Base-by-base conservation (phyloP, 2,888 invertebrate species). In the Heteromurus nitidus region DNA sequence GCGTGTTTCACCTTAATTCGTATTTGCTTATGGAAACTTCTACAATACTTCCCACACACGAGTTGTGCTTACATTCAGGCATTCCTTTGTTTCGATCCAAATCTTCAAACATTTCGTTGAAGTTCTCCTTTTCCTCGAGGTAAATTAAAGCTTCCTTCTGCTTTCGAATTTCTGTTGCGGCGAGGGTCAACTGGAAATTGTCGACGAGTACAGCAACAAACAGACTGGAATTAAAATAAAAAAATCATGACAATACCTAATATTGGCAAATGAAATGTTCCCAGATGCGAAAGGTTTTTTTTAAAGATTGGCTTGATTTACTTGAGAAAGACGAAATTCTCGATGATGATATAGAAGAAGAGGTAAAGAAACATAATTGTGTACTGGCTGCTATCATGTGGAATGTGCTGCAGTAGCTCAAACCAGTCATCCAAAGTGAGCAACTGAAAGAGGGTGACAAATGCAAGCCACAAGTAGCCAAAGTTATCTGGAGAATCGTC, bases 401-500 rank as follows among this genome's bases (percentile, higher is more conserved):
- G 36, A 20, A 80, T 36, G 16, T 16, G 13, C 11, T 82, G 72
- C 18, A 84, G 31, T 18, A 82, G 26, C 42, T 80, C 76, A 69
- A 73, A 84, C 84, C 84, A 84, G 30, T 84, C 90, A 86, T 90
- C 90, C 62, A 90, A 87, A 1, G 90, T 90, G 44, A 90, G 88
- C 30, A 90, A 88, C 84, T 90, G 90, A 79, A 90, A 90, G 5
- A 89, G 88, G 1, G 89, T 89, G 26, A 90, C 88, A 87, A 90
- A 87, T n/a, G 90, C 88, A 88, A 89, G 36, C 65, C 85, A 82
- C 7, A 88, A 30, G 28, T 81, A 83, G 2, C 88, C 88, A 69
- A 89, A 89, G 30, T 85, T 80, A 16, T 84, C 74, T 1, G 85
- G 87, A 74, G 87, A 86, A 13, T 81, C 75, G 53, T 86, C 84